Base-by-base conservation (phyloP, 2,797 vertebrate species). In the Spinibarbus caldwelli region DNA sequence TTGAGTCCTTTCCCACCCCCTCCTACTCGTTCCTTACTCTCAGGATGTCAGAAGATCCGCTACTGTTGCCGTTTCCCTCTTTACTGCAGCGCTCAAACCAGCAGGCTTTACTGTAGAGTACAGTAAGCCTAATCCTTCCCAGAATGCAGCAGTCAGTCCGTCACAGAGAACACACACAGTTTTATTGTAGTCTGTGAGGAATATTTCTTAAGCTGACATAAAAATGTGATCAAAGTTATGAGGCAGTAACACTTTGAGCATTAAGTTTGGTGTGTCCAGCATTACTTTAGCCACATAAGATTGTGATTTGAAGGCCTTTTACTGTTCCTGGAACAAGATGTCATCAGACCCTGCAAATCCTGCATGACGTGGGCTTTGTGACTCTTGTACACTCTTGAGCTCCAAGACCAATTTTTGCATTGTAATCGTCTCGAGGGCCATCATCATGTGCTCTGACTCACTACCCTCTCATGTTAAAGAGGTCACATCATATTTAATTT, bases 321-420 rank as follows among this genome's bases (percentile, higher is more conserved):
- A 38, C 78, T 23, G 72, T 86, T 85, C 19, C 9, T 83, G 59
- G 71, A 83, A 76, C 10, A 52, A 31, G 59, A 75, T 43, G 41
- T 43, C 83, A 75, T 78, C 78, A 75, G 68, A 6, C 54, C 21
- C 34, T 78, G 14, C 47, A 54, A 41, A 72, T 80, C 75, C 73
- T 82, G 57, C 59, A 75, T 70, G 80, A 19, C 43, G 36, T 70
- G 70, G 17, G 26, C 47, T 89, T 85, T 76, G 80, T 87, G 68
- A 54, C 29, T 45, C 7, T 83, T 75, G 3, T 64, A 54, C 49
- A 57, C 59, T 47, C 31, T 76, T 68, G n/a, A 77, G 59, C 47
- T 83, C 21, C 29, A 66, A 75, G 54, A 75, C 54, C 70, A 49
- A 72, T 77, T 67, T 77, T 68, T 77, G 82, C 82, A 15, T 31